phyloP scores from a whole-genome alignment of 2,888 invertebrate species.

The Chymomyza procnemis region DNA sequence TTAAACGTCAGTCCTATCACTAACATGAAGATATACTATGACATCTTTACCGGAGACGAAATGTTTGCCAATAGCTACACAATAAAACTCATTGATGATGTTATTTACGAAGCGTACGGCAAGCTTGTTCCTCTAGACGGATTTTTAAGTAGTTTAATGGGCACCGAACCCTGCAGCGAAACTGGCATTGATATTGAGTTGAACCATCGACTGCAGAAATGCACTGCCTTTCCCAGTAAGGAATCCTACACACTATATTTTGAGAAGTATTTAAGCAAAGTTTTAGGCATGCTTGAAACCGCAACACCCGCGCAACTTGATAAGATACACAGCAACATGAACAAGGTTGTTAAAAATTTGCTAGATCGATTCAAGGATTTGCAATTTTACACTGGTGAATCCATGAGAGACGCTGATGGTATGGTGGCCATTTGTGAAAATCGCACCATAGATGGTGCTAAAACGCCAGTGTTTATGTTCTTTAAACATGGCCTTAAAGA shows the following conservation, averaged over 20 bases:
- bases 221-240: slow-evolving; percentile 79
- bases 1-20: too few relatives aligned
- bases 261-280: slow-evolving; percentile 98
- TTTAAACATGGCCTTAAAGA: slow-evolving; percentile 97
- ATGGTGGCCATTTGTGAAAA: slow-evolving; percentile 79
- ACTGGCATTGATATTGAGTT: slow-evolving; percentile 84
- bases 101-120: too few relatives aligned
- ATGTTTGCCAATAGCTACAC: too few relatives aligned
- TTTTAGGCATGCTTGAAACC: slow-evolving; percentile 89
- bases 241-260: slow-evolving; percentile 94
- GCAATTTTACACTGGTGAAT: too few relatives aligned
- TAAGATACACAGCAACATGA: slow-evolving; percentile 93
- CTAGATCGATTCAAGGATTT: slow-evolving; percentile 81
- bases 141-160: slow-evolving; percentile 75
- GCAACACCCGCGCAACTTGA: slow-evolving; percentile 90
- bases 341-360: slow-evolving; percentile 95
- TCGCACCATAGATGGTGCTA: slow-evolving; percentile 90
- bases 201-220: too few relatives aligned
- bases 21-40: too few relatives aligned
- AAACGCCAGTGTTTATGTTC: slow-evolving; percentile 94
- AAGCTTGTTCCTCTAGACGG: too few relatives aligned
- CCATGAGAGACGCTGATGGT: too few relatives aligned
- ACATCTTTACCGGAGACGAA: too few relatives aligned
- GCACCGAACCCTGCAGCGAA: slow-evolving; percentile 82
- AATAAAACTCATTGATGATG: too few relatives aligned